phyloP scores from a whole-genome alignment of 1,140 invertebrate genomes.

The Homarus americanus region DNA sequence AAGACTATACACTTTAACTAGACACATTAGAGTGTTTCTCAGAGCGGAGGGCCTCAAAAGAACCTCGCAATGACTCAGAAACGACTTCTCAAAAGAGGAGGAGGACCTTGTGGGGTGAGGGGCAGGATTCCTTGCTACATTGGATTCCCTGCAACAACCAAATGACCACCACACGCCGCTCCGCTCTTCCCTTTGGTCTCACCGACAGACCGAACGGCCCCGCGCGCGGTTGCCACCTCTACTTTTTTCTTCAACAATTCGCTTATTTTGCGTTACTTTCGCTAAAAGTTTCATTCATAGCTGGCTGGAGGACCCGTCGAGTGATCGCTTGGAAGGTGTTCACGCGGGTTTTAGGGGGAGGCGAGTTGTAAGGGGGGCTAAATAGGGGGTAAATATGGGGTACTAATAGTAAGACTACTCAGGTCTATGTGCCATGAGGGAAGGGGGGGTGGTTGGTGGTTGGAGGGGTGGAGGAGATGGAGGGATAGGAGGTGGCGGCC shows the following conservation, averaged over 20 bases:
- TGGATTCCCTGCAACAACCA: slow-evolving; percentile 53
- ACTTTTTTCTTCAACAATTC: neutral
- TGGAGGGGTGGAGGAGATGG: neutral
- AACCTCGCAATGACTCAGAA: neutral
- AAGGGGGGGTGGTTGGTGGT: neutral
- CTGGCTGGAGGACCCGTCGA: neutral
- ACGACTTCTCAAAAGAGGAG: neutral
- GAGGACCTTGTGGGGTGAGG: too few species aligned
- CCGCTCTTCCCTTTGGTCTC: slow-evolving; percentile 38
- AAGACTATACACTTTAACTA: neutral
- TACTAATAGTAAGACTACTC: neutral
- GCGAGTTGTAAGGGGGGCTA: neutral
- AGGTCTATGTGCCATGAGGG: neutral
- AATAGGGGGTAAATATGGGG: neutral
- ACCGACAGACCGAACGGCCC: slow-evolving; percentile 53
- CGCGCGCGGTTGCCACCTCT: slow-evolving; percentile 28
- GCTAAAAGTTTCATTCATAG: neutral
- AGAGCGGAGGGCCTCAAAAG: too few species aligned
- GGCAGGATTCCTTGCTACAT: too few species aligned
- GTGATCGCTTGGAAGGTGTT: too few species aligned
- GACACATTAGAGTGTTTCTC: neutral
- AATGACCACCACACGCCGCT: slow-evolving; percentile 40
- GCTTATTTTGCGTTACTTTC: neutral
- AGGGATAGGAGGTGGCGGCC: neutral
- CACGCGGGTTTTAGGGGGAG: too few species aligned